Evolutionary conservation across 2,797 vertebrate species (phyloP).

Genomic region (Heliangelus exortis): DNA sequence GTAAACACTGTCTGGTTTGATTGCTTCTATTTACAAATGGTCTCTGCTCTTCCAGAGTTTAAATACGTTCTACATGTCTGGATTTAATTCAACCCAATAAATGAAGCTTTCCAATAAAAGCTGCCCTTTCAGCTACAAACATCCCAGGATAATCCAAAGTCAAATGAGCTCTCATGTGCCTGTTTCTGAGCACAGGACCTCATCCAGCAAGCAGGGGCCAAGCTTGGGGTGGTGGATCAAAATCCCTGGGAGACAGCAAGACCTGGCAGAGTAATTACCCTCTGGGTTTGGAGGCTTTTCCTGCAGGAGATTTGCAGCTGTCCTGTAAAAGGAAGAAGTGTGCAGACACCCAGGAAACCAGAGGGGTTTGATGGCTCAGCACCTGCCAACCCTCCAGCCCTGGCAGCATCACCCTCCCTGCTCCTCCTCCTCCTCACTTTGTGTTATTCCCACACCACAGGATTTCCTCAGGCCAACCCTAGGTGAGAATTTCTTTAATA

Average conservation of each 20-base stretch:
- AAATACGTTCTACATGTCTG: conserved; percentile 10
- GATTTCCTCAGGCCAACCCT: not conserved
- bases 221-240: not conserved
- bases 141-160: not conserved
- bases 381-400: no score
- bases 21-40: conserved; percentile 43
- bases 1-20: not conserved
- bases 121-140: not conserved
- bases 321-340: not conserved
- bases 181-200: not conserved
- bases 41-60: not conserved
- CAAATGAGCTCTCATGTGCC: not conserved
- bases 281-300: not conserved
- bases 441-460: not conserved
- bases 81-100: conserved; percentile 33
- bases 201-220: not conserved
- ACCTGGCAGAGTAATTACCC: not conserved
- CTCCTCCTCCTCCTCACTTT: not conserved
- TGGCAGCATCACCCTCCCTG: not conserved
- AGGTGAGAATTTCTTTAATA: not conserved
- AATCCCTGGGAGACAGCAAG: not conserved
- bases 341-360: not conserved
- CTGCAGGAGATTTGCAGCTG: fast-evolving
- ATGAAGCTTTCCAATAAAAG: conserved; percentile 1
- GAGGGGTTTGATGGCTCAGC: not conserved